These are phyloP conservation scores for Cancer borealis DNA, from an alignment of 2,888 invertebrate genomes.

Conservation along the genomic window DNA sequence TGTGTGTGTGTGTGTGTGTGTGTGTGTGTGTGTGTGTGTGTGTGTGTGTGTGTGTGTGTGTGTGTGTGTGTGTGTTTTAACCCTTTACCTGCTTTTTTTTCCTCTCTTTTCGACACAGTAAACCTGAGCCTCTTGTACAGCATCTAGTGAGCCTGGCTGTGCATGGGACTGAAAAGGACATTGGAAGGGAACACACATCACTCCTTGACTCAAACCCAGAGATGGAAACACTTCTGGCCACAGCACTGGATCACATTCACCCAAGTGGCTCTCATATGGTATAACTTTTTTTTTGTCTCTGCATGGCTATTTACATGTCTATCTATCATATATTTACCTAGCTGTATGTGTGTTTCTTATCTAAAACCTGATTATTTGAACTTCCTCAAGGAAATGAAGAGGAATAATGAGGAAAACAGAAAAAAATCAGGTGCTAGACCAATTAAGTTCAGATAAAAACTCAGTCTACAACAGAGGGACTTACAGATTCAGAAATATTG, in stretches of 20 bases:
- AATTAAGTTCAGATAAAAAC: no score
- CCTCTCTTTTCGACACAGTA: conserved; percentile 23
- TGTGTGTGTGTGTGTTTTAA: not conserved
- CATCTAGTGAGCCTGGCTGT: conserved; percentile 18
- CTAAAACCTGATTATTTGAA: no score
- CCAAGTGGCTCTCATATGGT: not conserved
- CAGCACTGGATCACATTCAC: not conserved
- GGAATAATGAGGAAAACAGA: no score
- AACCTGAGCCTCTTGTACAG: conserved; percentile 50
- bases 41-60: not conserved
- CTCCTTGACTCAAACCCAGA: conserved; percentile 33
- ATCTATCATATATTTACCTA: not conserved
- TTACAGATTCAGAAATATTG: no score
- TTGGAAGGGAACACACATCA: not conserved
- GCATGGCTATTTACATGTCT: not conserved
- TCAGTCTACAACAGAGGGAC: no score
- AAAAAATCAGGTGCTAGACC: no score
- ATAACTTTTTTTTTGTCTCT: not conserved
- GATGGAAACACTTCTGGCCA: conserved; percentile 9
- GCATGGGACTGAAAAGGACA: not conserved
- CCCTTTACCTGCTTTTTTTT: not conserved
- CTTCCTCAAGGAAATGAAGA: no score
- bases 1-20: not conserved
- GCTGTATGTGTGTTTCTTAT: not conserved
- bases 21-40: not conserved